A percentile compares a stretch with the other conserved stretches of the same genome.
These are phyloP conservation scores for Lerema accius DNA, from an alignment of 1,140 invertebrate genomes.

Conservation along the genomic window DNA sequence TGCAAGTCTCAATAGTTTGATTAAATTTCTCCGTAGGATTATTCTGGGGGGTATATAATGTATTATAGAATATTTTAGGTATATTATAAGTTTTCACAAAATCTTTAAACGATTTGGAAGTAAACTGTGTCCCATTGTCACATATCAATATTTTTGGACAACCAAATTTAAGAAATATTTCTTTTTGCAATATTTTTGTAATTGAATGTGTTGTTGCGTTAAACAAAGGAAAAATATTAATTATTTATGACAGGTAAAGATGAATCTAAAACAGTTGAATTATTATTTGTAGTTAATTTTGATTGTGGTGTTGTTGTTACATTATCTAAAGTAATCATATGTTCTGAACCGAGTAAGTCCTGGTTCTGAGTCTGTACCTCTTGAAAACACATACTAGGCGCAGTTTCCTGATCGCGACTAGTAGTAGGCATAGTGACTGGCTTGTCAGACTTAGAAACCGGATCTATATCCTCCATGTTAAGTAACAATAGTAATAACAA, in stretches of 20 bases:
- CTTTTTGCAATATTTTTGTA: conserved; percentile 31
- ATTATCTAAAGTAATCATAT: too few relatives aligned
- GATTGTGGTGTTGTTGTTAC: too few relatives aligned
- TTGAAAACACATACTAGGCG: too few relatives aligned
- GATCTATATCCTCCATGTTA: too few relatives aligned
- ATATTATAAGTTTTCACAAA: conserved; percentile 17
- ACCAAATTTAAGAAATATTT: conserved; percentile 39
- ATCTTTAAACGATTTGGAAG: background rate
- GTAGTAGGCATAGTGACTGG: too few relatives aligned
- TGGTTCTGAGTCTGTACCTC: too few relatives aligned
- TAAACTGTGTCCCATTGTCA: conserved; percentile 35
- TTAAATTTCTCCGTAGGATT: conserved; percentile 18
- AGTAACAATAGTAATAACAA: too few relatives aligned
- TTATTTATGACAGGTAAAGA: background rate
- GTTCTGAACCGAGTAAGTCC: too few relatives aligned
- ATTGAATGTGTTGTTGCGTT: conserved; percentile 30
- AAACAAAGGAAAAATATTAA: conserved; percentile 17
- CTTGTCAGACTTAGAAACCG: too few relatives aligned
- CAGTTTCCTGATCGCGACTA: too few relatives aligned
- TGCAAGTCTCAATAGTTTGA: conserved; percentile 19
- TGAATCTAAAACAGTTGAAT: too few relatives aligned
- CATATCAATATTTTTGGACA: conserved; percentile 30
- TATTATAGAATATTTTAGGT: conserved; percentile 19
- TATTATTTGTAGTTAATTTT: too few relatives aligned
- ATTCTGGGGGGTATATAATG: conserved; percentile 22